Conservation (phyloP, 2,797 vertebrate genomes). For the Acipenser transmontanus region DNA sequence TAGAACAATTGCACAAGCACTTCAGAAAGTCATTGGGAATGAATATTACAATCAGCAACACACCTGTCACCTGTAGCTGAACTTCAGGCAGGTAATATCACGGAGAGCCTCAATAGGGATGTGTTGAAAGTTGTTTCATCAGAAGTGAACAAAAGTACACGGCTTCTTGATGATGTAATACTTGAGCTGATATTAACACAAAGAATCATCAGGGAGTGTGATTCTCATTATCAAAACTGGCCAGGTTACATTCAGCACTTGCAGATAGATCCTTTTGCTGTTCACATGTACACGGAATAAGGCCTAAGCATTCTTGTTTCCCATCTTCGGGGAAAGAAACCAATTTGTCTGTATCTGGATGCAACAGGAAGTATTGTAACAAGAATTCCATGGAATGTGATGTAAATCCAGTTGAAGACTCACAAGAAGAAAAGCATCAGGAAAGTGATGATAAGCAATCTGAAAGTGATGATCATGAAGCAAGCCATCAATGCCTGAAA, state of each 20-base stretch:
- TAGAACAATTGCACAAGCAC: constrained; percentile 10
- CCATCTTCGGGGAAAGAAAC: constrained; percentile 9
- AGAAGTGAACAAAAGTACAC: background rate
- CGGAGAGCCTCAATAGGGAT: constrained; percentile 11
- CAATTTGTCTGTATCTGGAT: constrained; percentile 10
- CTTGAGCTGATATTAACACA: constrained; percentile 21
- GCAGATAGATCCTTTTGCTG: constrained; percentile 18
- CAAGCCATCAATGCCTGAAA: no score
- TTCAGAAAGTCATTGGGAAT: constrained; percentile 16
- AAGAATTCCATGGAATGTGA: constrained; percentile 17
- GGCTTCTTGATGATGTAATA: constrained; percentile 11
- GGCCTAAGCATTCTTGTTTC: constrained; percentile 10
- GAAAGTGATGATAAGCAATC: no score
- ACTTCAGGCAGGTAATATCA: constrained; percentile 18
- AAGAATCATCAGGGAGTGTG: constrained; percentile 15
- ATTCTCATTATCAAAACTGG: background rate
- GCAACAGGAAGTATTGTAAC: no score
- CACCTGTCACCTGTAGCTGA: constrained; percentile 10
- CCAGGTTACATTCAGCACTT: constrained; percentile 23
- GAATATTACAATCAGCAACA: constrained; percentile 1
- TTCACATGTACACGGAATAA: constrained; percentile 24
- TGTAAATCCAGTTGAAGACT: constrained; percentile 15
- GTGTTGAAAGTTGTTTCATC: constrained; percentile 10
- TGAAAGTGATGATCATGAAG: no score
- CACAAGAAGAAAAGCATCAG: no score